Evolutionary conservation across 64 coral and sea anemone genomes (phyloP), one percentile per base, ranked within the genome.

Genomic region (Montipora sp.): DNA sequence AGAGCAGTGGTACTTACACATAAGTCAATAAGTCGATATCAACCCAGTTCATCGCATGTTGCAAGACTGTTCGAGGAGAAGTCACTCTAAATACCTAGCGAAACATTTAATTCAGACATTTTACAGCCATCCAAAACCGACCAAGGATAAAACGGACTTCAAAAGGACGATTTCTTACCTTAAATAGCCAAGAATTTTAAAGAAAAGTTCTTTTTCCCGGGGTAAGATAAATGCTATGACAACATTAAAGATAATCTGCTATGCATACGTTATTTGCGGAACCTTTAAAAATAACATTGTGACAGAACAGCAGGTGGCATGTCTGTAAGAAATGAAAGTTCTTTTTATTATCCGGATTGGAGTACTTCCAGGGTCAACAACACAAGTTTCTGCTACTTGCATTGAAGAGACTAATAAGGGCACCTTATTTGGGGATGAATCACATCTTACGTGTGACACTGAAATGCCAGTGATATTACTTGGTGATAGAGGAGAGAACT

Each of bases 201-300:
- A 8, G 5, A 47, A 83, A 85, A 47, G 5, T 83, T 13, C 27
- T 36, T 61, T 81, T 13, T 13, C 1, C 7, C 9, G 9, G 43
- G 65, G 63, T 49, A 50, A 4, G 19, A 15, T n/a, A 71, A 50
- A 70, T 9, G 8, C 20, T 49, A 12, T 8, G 63, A 71, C 47
- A 51, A 71, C 66, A n/a, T 50, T 49, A 44, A 50, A 50, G 51
- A 22, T 49, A 85, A 85, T 85, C 82, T 85, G 82, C 47, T 85
- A 85, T 85, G 82, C 82, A 85, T 85, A 85, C 82, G 82, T 85
- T 85, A 85, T 85, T 50, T 49, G 61, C 45, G 49, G 82, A 85
- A 45, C 6, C 68, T 85, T 63, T 72, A 59, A 68, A 36, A 48
- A 8, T 84, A 60, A 69, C 61, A 22, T 68, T 69, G 59, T 84